Percentiles rank a stretch among this genome's conserved stretches.
These are phyloP conservation scores for Cryptocephalus primarius DNA, from an alignment of 2,888 invertebrate species.

Conservation along the genomic window DNA sequence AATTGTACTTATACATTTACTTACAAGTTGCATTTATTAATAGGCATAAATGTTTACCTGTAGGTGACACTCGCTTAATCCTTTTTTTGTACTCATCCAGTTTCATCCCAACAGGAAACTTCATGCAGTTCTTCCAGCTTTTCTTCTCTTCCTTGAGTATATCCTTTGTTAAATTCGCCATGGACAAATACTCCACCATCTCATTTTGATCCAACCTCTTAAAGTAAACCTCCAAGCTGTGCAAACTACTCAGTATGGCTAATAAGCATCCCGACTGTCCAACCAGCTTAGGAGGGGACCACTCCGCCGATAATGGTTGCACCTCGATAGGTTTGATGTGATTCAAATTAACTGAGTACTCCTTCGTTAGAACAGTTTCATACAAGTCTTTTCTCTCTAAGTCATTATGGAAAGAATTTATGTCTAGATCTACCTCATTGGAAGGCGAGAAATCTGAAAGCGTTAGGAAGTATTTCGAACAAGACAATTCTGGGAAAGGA, in stretches of 20 bases:
- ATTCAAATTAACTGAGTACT: conserved; percentile 22
- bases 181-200: conserved; percentile 17
- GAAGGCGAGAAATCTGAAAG: conserved; percentile 18
- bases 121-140: conserved; percentile 18
- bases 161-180: conserved; percentile 24
- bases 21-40: neutral
- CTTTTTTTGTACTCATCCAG: conserved; percentile 24
- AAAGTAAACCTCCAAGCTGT: conserved; percentile 27
- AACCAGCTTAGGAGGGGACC: conserved; percentile 27
- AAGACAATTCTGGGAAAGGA: conserved; percentile 18
- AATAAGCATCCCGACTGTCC: conserved; percentile 21
- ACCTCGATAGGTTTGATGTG: conserved; percentile 13
- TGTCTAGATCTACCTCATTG: conserved; percentile 22
- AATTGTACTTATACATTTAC: neutral
- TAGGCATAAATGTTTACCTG: conserved; percentile 16
- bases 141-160: conserved; percentile 18
- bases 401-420: conserved; percentile 20
- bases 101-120: conserved; percentile 12
- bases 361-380: conserved; percentile 21
- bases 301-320: conserved; percentile 20
- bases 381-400: conserved; percentile 22
- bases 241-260: conserved; percentile 25
- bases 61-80: conserved; percentile 20
- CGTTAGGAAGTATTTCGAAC: conserved; percentile 21
- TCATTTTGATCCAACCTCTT: conserved; percentile 21